Evolutionary conservation across 2,797 vertebrate genomes (phyloP).

Genomic region (Apogon talboti): DNA sequence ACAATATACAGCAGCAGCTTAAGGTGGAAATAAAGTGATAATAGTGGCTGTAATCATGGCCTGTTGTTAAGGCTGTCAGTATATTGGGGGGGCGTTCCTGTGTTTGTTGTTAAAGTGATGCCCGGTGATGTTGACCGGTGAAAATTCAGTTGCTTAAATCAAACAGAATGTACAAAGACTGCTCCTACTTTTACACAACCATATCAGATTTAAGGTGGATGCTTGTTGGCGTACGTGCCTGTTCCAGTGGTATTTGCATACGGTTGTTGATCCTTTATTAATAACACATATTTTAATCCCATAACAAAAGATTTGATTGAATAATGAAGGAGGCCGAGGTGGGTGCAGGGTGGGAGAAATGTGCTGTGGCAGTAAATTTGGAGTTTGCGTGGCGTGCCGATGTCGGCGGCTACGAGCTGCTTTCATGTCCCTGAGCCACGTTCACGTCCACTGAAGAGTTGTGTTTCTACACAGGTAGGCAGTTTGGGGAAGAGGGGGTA

Average conservation of each 20-base stretch:
- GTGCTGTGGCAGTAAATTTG: constrained; percentile 80
- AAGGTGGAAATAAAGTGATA: too few relatives aligned
- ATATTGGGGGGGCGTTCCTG: too few relatives aligned
- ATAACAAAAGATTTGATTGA: constrained; percentile 70
- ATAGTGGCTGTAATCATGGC: neutral
- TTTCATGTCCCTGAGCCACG: constrained; percentile 80
- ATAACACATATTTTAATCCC: constrained; percentile 49
- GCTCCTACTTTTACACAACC: neutral
- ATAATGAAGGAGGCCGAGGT: constrained; percentile 62
- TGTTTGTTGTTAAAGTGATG: too few relatives aligned
- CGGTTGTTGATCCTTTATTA: constrained; percentile 43
- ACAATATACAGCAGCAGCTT: too few relatives aligned
- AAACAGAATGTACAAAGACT: too few relatives aligned
- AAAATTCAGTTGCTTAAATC: too few relatives aligned
- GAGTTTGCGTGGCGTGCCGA: constrained; percentile 74
- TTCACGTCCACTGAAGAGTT: constrained; percentile 80
- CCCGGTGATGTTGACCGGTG: too few relatives aligned
- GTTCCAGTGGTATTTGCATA: constrained; percentile 23
- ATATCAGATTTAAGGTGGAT: neutral
- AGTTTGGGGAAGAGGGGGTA: constrained; percentile 74
- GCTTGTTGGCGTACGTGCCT: constrained; percentile 10
- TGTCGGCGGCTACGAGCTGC: constrained; percentile 59
- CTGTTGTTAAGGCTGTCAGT: too few relatives aligned
- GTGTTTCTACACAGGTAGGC: constrained; percentile 85
- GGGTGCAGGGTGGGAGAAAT: constrained; percentile 63